A percentile compares a stretch with the other conserved stretches of the same genome.
These are phyloP conservation scores for Myxocyprinus asiaticus DNA, from an alignment of 2,113 vertebrate genomes.

Conservation along the genomic window DNA sequence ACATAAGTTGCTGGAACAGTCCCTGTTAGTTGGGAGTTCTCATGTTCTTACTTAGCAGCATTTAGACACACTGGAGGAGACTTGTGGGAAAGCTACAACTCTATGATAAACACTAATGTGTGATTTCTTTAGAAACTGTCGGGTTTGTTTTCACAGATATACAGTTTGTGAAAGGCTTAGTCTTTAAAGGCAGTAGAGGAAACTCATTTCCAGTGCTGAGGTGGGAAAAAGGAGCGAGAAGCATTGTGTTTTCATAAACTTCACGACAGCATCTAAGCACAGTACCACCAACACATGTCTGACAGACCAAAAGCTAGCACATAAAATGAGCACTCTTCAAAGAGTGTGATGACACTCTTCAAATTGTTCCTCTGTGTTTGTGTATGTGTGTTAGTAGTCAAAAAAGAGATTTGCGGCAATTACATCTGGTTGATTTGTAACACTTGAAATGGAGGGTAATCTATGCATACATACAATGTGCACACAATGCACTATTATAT, in stretches of 20 bases:
- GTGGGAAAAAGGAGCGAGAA: constrained; percentile 61
- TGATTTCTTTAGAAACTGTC: constrained; percentile 50
- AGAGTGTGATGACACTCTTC: constrained; percentile 50
- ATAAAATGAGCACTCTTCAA: constrained; percentile 70
- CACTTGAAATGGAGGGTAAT: background rate
- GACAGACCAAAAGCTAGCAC: constrained; percentile 74
- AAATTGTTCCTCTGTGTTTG: background rate
- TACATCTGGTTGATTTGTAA: too few relatives aligned
- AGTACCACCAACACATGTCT: constrained; percentile 60
- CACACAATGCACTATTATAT: background rate
- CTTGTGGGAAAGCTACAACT: constrained; percentile 46
- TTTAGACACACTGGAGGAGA: background rate
- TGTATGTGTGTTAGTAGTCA: background rate
- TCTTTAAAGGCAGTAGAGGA: constrained; percentile 59
- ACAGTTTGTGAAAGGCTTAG: constrained; percentile 45
- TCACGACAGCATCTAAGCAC: constrained; percentile 20
- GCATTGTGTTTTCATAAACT: constrained; percentile 56
- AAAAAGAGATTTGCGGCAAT: too few relatives aligned
- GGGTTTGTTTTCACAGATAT: constrained; percentile 58
- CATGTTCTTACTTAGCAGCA: background rate
- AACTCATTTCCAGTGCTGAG: constrained; percentile 61
- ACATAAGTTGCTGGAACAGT: too few relatives aligned
- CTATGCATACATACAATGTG: background rate
- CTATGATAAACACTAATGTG: constrained; percentile 56
- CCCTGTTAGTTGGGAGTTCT: background rate